Evolutionary conservation across 2,113 vertebrate genomes (phyloP), one percentile per base, ranked within the genome.

Genomic region (Pogonocichla stellata): DNA sequence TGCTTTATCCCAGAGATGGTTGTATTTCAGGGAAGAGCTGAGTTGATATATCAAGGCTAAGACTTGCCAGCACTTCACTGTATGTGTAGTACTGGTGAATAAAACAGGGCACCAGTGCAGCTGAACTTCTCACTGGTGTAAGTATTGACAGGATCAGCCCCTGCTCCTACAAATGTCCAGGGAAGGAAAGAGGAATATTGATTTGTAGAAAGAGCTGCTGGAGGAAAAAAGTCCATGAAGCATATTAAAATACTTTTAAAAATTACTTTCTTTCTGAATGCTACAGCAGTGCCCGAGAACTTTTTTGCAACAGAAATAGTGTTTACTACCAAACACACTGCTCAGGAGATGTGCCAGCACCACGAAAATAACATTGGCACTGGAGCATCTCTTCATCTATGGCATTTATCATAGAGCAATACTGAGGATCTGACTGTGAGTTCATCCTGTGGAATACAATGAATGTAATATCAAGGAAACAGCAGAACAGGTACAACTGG

Each of bases 361-460:
- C 79, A 53, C 1, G 24, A 77, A 95, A 97, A 97, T 81, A 90
- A 67, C 53, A 57, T 88, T 97, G 95, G 94, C 97, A 72, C 54
- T 36, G 70, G 65, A 67, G 86, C 91, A 91, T 93, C 95, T 97
- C 87, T 95, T 96, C 71, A 72, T 96, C 88, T 95, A 85, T 92
- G 90, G 64, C 90, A 96, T 96, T 97, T 95, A 96, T 97, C 86
- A 51, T 29, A 26, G 54, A 80, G 47, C 80, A 95, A 62, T 88
- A 95, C 69, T 87, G 79, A 78, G 84, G 62, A 75, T 97, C 95
- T 94, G 88, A 93, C 93, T 94, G 95, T 92, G 97, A 93, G 47
- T 57, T 96, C 97, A 60, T 93, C 93, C 96, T 97, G 95, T 92
- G 97, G 95, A 97, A 93, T 69, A 94, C 95, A 97, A 95, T 93